These are phyloP conservation scores for Drosophila prosaltans DNA, from an alignment of 1,140 invertebrate genomes.

Conservation along the genomic window DNA sequence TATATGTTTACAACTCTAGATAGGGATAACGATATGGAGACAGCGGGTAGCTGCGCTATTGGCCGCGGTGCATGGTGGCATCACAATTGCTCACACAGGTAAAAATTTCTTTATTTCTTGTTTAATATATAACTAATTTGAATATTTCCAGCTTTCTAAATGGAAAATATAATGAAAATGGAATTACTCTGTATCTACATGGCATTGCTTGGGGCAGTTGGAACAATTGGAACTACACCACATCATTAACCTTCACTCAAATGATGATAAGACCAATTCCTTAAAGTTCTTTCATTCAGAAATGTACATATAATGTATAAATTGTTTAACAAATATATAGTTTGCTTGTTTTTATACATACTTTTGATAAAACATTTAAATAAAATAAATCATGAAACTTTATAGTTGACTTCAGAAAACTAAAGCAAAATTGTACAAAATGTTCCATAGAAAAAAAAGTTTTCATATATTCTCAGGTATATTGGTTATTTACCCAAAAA, in stretches of 20 bases:
- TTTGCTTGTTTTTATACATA: too few species aligned
- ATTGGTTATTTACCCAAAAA: too few species aligned
- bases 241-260: constrained; percentile 8
- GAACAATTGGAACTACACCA: background rate
- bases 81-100: constrained; percentile 73
- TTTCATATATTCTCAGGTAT: too few species aligned
- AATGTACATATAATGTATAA: too few species aligned
- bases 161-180: constrained; percentile 11
- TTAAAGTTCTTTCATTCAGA: too few species aligned
- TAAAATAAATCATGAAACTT: too few species aligned
- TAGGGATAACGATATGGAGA: constrained; percentile 86
- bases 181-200: too few species aligned
- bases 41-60: constrained; percentile 86
- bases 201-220: background rate
- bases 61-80: constrained; percentile 85
- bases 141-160: background rate
- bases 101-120: background rate
- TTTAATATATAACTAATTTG: background rate
- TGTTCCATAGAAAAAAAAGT: too few species aligned
- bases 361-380: too few species aligned
- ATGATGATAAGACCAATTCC: constrained; percentile 13
- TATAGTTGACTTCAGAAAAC: too few species aligned
- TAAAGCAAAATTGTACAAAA: too few species aligned
- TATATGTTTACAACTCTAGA: constrained; percentile 88
- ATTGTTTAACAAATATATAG: too few species aligned